A percentile compares a stretch with the other conserved stretches of the same genome.
These are phyloP conservation scores for Antheraea assamensis DNA, from an alignment of 2,888 invertebrate genomes.

Conservation along the genomic window DNA sequence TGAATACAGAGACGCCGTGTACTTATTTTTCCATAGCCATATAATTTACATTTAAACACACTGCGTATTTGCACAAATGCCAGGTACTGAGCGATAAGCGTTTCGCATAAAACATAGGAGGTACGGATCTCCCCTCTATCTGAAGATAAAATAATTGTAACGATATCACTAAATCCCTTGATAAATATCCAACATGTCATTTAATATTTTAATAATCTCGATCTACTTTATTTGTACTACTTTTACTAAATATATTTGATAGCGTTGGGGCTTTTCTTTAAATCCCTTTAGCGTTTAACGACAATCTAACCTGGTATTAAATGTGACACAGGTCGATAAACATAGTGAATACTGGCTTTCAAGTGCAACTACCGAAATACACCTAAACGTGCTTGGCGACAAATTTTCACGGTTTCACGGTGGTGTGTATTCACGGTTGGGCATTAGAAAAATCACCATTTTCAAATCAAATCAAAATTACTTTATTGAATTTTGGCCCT, in stretches of 20 bases:
- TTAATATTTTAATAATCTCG: background rate
- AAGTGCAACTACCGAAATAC: no score
- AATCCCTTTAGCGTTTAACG: no score
- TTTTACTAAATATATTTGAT: background rate
- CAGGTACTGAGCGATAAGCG: background rate
- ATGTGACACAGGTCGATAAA: no score
- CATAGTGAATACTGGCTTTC: no score
- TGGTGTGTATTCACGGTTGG: no score
- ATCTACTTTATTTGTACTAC: background rate
- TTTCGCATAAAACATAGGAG: background rate
- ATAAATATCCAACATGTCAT: constrained; percentile 10
- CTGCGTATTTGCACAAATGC: background rate
- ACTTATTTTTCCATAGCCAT: background rate
- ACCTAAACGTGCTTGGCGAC: no score
- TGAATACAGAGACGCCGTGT: no score
- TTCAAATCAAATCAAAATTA: no score
- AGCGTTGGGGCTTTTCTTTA: background rate
- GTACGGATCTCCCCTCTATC: background rate
- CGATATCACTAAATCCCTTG: background rate
- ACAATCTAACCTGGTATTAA: no score
- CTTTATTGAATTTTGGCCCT: no score
- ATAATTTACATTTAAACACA: background rate
- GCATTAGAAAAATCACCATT: no score
- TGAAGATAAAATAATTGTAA: background rate
- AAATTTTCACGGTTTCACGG: no score